These are phyloP conservation scores for Lepisosteus osseus DNA, from an alignment of 2,113 vertebrate species.

Conservation along the genomic window DNA sequence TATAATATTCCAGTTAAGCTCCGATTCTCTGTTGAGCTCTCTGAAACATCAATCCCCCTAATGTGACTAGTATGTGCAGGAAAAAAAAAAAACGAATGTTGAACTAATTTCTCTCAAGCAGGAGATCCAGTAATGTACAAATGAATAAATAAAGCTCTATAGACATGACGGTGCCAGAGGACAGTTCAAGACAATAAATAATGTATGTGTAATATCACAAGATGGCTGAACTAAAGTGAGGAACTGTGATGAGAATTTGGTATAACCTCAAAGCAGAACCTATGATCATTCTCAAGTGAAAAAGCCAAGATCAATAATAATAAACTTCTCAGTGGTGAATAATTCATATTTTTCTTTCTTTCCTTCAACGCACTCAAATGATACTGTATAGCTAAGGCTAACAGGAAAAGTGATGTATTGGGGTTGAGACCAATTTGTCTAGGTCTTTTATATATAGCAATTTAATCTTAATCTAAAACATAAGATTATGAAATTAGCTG, in stretches of 20 bases:
- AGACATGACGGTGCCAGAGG: constrained; percentile 52
- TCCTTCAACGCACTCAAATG: constrained; percentile 40
- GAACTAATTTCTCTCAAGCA: too few relatives aligned
- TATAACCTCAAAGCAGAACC: constrained; percentile 56
- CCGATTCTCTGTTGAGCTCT: too few relatives aligned
- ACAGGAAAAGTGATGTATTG: background rate
- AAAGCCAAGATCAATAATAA: constrained; percentile 49
- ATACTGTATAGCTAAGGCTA: constrained; percentile 12
- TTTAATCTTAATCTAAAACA: too few relatives aligned
- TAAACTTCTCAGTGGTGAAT: constrained; percentile 59
- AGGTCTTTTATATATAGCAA: too few relatives aligned
- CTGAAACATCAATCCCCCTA: too few relatives aligned
- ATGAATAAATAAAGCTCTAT: background rate
- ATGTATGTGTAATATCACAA: constrained; percentile 69
- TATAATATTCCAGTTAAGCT: too few relatives aligned
- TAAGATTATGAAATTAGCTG: too few relatives aligned
- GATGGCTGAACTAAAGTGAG: constrained; percentile 52
- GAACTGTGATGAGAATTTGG: constrained; percentile 52
- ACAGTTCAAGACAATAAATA: constrained; percentile 66
- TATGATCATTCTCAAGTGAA: constrained; percentile 57
- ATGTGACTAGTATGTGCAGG: too few relatives aligned
- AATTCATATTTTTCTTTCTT: constrained; percentile 59
- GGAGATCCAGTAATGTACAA: too few relatives aligned
- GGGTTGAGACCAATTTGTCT: too few relatives aligned
- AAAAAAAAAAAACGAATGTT: too few relatives aligned